These are phyloP conservation scores for Orthonychiurus folsomi DNA, from an alignment of 2,888 invertebrate species.

Conservation along the genomic window DNA sequence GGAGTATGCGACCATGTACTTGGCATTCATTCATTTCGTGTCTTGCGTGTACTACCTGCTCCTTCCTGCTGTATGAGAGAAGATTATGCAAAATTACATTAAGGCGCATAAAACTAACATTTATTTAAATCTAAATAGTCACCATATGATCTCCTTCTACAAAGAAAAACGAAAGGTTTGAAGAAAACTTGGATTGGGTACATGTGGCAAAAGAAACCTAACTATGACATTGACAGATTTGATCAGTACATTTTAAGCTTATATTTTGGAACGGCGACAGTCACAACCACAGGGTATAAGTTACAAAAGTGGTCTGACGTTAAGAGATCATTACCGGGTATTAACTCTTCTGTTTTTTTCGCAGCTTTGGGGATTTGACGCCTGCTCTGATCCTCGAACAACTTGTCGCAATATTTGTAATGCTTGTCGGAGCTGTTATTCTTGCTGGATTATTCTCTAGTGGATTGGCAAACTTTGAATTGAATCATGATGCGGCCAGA, in stretches of 20 bases:
- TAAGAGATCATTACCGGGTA: background rate
- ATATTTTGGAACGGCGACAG: slow-evolving; percentile 24
- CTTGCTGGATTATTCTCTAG: slow-evolving; percentile 27
- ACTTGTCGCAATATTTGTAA: slow-evolving; percentile 26
- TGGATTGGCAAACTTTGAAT: slow-evolving; percentile 29
- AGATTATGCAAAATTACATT: background rate
- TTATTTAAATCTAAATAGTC: slow-evolving; percentile 13
- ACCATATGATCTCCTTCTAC: slow-evolving; percentile 27
- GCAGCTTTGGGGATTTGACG: slow-evolving; percentile 30
- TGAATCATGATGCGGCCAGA: slow-evolving; percentile 33
- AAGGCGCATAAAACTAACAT: background rate
- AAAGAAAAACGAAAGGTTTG: slow-evolving; percentile 6
- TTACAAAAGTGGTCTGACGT: background rate
- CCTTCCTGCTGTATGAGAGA: background rate
- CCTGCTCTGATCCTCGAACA: slow-evolving; percentile 26
- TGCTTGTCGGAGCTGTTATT: slow-evolving; percentile 34
- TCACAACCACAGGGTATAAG: slow-evolving; percentile 36
- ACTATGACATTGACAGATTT: slow-evolving; percentile 18
- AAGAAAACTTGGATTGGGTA: slow-evolving; percentile 19
- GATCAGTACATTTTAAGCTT: slow-evolving; percentile 28
- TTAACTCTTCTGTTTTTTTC: background rate
- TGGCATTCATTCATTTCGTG: slow-evolving; percentile 3
- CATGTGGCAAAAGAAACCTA: slow-evolving; percentile 19
- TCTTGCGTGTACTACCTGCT: background rate
- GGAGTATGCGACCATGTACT: background rate